phyloP scores from a whole-genome alignment of 2,797 vertebrate species.

The Sternarchorhynchus goeldii region DNA sequence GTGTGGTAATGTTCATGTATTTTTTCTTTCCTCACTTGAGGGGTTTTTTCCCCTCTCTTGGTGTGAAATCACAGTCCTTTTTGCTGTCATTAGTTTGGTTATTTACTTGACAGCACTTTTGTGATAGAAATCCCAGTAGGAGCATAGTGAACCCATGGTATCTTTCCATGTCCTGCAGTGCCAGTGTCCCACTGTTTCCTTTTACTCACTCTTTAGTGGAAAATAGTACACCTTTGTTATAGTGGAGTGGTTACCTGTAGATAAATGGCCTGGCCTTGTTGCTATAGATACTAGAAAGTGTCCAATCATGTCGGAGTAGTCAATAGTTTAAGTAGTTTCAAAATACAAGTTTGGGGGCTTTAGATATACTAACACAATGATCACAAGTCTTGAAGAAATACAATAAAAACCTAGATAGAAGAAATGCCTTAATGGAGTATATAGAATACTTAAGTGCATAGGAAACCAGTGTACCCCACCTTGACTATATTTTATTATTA shows the following conservation, averaged over 20 bases:
- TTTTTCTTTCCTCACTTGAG: too few species aligned
- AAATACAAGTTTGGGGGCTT: not conserved
- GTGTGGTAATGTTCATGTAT: too few species aligned
- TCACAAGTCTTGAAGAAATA: not conserved
- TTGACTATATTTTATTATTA: constrained; percentile 47
- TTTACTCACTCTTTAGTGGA: constrained; percentile 63
- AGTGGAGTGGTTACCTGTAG: constrained; percentile 56
- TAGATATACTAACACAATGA: not conserved
- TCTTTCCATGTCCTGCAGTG: constrained; percentile 73
- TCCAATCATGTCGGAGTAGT: not conserved
- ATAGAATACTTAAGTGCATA: not conserved
- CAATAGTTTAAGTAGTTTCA: not conserved
- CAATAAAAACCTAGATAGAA: not conserved
- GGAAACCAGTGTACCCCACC: not conserved
- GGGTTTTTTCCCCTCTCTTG: too few species aligned
- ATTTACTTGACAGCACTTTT: constrained; percentile 9
- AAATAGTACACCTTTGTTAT: constrained; percentile 75
- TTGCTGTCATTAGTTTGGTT: too few species aligned
- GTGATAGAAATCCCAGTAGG: constrained; percentile 42
- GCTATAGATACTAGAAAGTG: constrained; percentile 18
- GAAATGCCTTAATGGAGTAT: constrained; percentile 5
- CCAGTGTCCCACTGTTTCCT: constrained; percentile 70
- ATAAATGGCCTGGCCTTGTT: constrained; percentile 4
- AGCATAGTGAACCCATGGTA: constrained; percentile 43
- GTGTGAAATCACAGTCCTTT: too few species aligned